A percentile compares a stretch with the other conserved stretches of the same genome.
phyloP scores from a whole-genome alignment of 2,888 invertebrate genomes.

The Coenonympha arcania region DNA sequence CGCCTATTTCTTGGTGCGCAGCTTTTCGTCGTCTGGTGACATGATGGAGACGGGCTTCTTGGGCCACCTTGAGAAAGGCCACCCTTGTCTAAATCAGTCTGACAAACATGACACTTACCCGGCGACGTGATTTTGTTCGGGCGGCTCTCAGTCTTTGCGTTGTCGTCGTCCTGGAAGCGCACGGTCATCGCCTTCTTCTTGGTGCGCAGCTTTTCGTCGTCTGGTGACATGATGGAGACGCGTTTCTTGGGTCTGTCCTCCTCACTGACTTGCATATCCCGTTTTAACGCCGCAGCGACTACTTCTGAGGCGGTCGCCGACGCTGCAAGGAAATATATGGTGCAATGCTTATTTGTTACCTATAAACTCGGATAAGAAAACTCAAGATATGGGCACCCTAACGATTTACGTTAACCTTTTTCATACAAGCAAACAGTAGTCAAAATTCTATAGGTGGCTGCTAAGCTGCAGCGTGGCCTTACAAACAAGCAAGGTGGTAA shows the following conservation, averaged over 20 bases:
- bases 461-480: too few species aligned
- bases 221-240: conserved; percentile 60
- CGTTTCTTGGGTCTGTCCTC: conserved; percentile 65
- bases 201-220: conserved; percentile 57
- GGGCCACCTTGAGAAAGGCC: too few species aligned
- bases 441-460: too few species aligned
- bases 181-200: conserved; percentile 69
- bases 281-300: conserved; percentile 32
- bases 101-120: conserved; percentile 43
- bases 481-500: too few species aligned
- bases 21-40: too few species aligned
- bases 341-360: too few species aligned
- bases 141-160: conserved; percentile 56
- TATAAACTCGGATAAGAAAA: too few species aligned
- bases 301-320: conserved; percentile 37
- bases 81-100: not conserved
- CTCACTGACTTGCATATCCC: conserved; percentile 39
- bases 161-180: conserved; percentile 66
- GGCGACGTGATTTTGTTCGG: conserved; percentile 56
- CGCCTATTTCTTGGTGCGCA: too few species aligned
- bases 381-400: too few species aligned
- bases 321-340: conserved; percentile 5
- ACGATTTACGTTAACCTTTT: too few species aligned
- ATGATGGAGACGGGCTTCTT: too few species aligned
- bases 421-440: too few species aligned